These are phyloP conservation scores for Rosalia funebris DNA, from an alignment of 2,888 invertebrate genomes.

Conservation along the genomic window DNA sequence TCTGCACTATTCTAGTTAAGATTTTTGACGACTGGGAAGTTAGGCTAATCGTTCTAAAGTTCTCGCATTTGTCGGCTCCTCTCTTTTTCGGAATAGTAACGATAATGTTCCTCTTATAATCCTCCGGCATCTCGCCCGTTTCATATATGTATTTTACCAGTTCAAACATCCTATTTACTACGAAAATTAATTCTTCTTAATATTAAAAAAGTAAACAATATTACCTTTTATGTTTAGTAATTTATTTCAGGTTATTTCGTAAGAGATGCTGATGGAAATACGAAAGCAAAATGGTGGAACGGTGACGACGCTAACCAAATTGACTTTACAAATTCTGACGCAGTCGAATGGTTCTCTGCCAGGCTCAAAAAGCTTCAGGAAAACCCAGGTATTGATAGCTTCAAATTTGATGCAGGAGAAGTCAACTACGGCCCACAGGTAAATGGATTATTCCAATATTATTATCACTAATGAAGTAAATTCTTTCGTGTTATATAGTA, in stretches of 20 bases:
- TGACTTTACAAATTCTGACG: slow-evolving; percentile 78
- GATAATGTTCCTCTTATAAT: too few species aligned
- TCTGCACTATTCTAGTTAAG: too few species aligned
- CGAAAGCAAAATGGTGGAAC: slow-evolving; percentile 66
- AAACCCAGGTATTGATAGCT: slow-evolving; percentile 75
- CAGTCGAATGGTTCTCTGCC: slow-evolving; percentile 69
- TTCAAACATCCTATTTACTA: too few species aligned
- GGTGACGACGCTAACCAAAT: slow-evolving; percentile 69
- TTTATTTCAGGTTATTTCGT: slow-evolving; percentile 65
- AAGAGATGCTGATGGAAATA: slow-evolving; percentile 64
- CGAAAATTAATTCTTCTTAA: neutral
- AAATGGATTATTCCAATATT: slow-evolving; percentile 18
- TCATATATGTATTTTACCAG: too few species aligned
- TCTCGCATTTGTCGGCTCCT: too few species aligned
- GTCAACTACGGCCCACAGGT: slow-evolving; percentile 74
- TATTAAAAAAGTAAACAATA: neutral
- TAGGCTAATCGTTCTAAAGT: too few species aligned
- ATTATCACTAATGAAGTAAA: too few species aligned
- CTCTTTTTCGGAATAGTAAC: too few species aligned
- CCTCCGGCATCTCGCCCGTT: too few species aligned
- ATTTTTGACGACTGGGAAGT: too few species aligned
- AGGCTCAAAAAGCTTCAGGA: slow-evolving; percentile 67
- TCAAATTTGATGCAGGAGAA: slow-evolving; percentile 87
- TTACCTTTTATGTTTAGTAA: neutral
- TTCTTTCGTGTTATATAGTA: too few species aligned